Percentiles rank a stretch among this genome's conserved stretches.
Evolutionary conservation across 2,113 vertebrate species (phyloP).

Genomic region (Dunckerocampus dactyliophorus): DNA sequence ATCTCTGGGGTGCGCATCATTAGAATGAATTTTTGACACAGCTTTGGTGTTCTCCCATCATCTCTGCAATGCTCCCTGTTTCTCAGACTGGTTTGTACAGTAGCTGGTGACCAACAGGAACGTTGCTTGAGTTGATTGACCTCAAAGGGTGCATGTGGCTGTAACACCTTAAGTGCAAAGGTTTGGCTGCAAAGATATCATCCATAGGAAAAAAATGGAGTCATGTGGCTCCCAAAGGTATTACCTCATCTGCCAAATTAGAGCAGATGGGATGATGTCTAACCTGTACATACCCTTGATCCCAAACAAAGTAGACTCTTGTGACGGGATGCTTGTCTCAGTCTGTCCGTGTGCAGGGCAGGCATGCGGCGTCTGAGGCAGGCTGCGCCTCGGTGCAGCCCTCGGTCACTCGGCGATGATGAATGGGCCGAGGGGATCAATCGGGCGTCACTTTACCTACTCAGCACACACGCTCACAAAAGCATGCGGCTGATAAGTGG

Average conservation of each 20-base stretch:
- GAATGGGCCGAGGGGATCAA: constrained; percentile 43
- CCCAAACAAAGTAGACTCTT: neutral
- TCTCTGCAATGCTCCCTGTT: constrained; percentile 12
- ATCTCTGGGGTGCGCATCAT: too few relatives aligned
- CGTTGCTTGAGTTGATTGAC: constrained; percentile 34
- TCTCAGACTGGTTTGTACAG: constrained; percentile 21
- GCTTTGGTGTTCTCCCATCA: constrained; percentile 28
- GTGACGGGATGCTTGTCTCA: constrained; percentile 3
- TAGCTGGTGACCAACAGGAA: constrained; percentile 23
- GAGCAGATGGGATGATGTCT: constrained; percentile 11
- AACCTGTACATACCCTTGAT: constrained; percentile 7
- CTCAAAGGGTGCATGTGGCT: constrained; percentile 38
- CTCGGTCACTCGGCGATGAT: constrained; percentile 37
- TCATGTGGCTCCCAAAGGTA: neutral
- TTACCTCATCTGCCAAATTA: constrained; percentile 8
- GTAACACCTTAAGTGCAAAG: neutral
- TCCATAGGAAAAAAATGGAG: neutral
- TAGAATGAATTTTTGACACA: too few relatives aligned
- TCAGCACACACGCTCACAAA: constrained; percentile 32
- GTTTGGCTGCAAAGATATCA: neutral
- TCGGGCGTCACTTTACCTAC: constrained; percentile 34
- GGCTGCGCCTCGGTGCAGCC: constrained; percentile 38
- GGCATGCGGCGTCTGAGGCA: constrained; percentile 17
- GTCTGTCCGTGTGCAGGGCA: constrained; percentile 14
- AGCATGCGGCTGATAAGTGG: constrained; percentile 40